Evolutionary conservation across 2,113 vertebrate genomes (phyloP), one percentile per base, ranked within the genome.

Genomic region (Atherinomorus stipes): DNA sequence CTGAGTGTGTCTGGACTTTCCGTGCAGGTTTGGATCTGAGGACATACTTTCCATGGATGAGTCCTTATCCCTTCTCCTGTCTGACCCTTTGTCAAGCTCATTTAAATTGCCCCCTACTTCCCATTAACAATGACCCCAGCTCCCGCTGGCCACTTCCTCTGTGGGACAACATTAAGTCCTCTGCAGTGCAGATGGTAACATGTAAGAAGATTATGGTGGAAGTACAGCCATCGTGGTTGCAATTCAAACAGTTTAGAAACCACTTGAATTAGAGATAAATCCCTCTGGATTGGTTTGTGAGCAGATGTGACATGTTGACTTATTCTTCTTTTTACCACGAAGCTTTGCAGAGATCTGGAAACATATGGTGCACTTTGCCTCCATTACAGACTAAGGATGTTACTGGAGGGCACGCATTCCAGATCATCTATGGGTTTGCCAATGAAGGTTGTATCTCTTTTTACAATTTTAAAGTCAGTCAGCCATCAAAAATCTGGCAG

Each of bases 221-320:
- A 87, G 80, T 80, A 79, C 83, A 83, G 74, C 76, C 81, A 60
- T 85, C 76, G 51, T 88, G 85, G 93, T 94, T 61, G 92, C 95
- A 94, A 96, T 94, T 94, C 93, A 92, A 94, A 95, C 90, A 93
- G 93, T 97, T 96, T 95, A 93, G 93, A 96, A 96, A 95, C 93
- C 95, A 95, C 94, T 95, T 95, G 95, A 94, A 95, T 94, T 94
- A 94, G 90, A 92, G 94, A 96, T 95, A 95, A 96, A 96, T 95
- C 94, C 95, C 95, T 84, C 93, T 95, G 93, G 95, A 95, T 94
- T 93, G 93, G 93, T 91, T 92, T 90, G 91, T 26, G 72, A 96
- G 93, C 95, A 96, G 94, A 96, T 96, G 96, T 97, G 97, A 97
- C 96, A 96, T 93, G 93, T 93, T 95, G 93, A 97, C 96, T 97